These are phyloP conservation scores for Lasiommata megera DNA, from an alignment of 2,888 invertebrate species.

Conservation along the genomic window DNA sequence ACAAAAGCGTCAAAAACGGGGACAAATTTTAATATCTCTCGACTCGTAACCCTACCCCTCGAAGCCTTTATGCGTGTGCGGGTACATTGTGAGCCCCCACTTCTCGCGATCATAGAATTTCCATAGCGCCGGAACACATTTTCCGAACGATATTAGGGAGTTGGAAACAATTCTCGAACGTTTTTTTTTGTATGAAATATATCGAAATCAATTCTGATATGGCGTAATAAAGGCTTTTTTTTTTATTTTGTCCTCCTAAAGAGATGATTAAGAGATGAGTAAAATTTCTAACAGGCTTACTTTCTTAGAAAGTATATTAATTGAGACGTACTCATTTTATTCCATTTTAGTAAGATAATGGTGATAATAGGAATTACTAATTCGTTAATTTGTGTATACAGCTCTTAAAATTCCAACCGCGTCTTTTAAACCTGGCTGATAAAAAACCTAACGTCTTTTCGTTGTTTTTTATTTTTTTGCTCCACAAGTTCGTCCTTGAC, in stretches of 20 bases:
- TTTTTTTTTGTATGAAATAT: slow-evolving; percentile 18
- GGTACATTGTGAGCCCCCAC: slow-evolving; percentile 26
- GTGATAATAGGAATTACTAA: no score
- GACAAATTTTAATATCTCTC: slow-evolving; percentile 24
- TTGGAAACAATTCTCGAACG: slow-evolving; percentile 22
- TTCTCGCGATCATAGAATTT: slow-evolving; percentile 34
- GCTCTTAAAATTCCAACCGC: no score
- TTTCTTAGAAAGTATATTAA: no score
- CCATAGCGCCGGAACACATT: slow-evolving; percentile 33
- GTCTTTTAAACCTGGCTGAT: no score
- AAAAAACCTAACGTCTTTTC: no score
- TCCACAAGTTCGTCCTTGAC: no score
- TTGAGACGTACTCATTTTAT: no score
- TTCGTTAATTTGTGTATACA: no score
- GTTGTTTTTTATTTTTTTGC: no score
- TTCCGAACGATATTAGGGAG: slow-evolving; percentile 30
- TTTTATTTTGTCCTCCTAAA: not conserved
- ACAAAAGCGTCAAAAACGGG: slow-evolving; percentile 9
- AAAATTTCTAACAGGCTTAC: no score
- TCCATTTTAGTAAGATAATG: no score
- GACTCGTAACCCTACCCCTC: slow-evolving; percentile 9
- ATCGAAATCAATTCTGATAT: slow-evolving; percentile 10
- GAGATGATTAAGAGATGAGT: no score
- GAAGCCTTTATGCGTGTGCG: slow-evolving; percentile 23
- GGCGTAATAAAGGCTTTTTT: not conserved